phyloP scores from a whole-genome alignment of 2,888 invertebrate genomes.

The Patella ulyssiponensis region DNA sequence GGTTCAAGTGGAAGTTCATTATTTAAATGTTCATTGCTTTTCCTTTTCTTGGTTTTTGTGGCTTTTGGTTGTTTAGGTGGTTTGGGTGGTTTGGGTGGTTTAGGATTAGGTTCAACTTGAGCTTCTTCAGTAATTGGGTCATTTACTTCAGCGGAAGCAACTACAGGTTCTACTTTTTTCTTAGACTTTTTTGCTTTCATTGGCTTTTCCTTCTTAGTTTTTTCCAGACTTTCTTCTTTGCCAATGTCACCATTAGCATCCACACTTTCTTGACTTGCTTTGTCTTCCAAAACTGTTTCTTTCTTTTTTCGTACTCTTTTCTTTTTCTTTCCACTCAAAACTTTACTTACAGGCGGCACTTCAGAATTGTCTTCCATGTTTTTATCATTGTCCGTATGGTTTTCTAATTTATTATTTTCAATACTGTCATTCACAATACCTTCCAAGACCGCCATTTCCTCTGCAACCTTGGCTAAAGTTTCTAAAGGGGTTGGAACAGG shows the following conservation, averaged over 20 bases:
- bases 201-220: neutral
- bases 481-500: neutral
- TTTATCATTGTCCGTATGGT: neutral
- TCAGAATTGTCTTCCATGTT: neutral
- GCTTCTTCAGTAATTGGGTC: neutral
- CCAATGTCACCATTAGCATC: slow-evolving; percentile 15
- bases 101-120: neutral
- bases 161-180: neutral
- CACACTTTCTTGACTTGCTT: slow-evolving; percentile 25
- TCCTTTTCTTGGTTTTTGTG: slow-evolving; percentile 8
- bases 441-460: neutral
- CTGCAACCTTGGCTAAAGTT: slow-evolving; percentile 1
- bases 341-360: neutral
- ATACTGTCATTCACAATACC: slow-evolving; percentile 2
- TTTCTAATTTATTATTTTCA: neutral
- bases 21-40: neutral
- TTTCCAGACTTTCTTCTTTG: neutral
- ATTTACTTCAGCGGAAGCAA: neutral
- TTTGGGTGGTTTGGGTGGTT: neutral
- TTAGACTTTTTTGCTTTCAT: neutral
- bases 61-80: neutral
- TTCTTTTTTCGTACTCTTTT: slow-evolving; percentile 21
- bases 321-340: slow-evolving; percentile 1
- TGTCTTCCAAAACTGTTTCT: slow-evolving; percentile 3
- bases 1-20: too few relatives aligned